Percentiles rank a stretch among this genome's conserved stretches.
These are phyloP conservation scores for Cylas formicarius DNA, from an alignment of 1,140 invertebrate species.

Conservation along the genomic window DNA sequence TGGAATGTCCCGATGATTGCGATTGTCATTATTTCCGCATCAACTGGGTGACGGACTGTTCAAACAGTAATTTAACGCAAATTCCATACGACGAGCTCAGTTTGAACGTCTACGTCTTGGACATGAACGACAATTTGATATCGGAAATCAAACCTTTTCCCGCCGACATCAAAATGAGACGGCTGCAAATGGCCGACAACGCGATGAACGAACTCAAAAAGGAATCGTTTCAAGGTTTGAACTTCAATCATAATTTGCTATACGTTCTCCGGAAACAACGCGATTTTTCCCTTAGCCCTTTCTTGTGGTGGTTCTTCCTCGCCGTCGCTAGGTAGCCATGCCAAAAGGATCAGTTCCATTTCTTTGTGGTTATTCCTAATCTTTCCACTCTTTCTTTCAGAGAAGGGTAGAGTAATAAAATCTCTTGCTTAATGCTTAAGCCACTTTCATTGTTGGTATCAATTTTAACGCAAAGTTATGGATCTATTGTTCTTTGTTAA, in stretches of 20 bases:
- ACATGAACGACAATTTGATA: constrained; percentile 64
- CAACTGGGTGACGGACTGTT: constrained; percentile 71
- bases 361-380: too few species aligned
- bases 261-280: too few species aligned
- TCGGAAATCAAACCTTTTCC: constrained; percentile 54
- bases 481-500: too few species aligned
- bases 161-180: constrained; percentile 56
- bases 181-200: constrained; percentile 64
- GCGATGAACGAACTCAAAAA: constrained; percentile 51
- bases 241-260: constrained; percentile 23
- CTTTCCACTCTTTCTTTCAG: too few species aligned
- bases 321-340: too few species aligned
- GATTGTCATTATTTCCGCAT: constrained; percentile 69
- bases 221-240: constrained; percentile 54
- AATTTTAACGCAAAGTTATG: too few species aligned
- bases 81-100: constrained; percentile 61
- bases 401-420: too few species aligned
- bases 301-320: too few species aligned
- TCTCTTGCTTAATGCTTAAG: too few species aligned
- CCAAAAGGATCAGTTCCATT: too few species aligned
- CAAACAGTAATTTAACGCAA: constrained; percentile 63
- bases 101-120: constrained; percentile 60
- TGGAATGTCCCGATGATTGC: constrained; percentile 64
- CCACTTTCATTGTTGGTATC: too few species aligned
- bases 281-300: too few species aligned